Percentiles rank a stretch among this genome's conserved stretches.
These are phyloP conservation scores for Mesocentrotus franciscanus DNA, from an alignment of 53 echinoderm and acorn worm genomes.

Conservation along the genomic window DNA sequence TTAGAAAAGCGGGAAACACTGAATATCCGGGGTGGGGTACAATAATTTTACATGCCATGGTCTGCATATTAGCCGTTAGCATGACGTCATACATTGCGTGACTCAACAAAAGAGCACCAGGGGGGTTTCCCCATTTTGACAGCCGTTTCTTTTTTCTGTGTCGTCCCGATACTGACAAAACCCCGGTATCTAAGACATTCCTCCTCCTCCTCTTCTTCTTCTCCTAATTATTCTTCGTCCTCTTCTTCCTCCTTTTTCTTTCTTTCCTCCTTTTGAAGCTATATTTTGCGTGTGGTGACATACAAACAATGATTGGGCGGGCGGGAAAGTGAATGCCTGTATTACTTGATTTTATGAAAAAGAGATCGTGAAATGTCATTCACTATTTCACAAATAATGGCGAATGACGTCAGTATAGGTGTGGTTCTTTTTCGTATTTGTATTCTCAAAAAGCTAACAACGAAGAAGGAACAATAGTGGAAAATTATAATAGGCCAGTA, in stretches of 20 bases:
- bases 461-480: not conserved
- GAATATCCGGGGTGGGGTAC: too few species aligned
- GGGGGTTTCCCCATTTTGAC: not conserved
- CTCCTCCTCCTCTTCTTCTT: not conserved
- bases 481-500: too few species aligned
- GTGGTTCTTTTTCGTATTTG: not conserved
- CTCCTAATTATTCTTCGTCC: not conserved
- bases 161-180: not conserved
- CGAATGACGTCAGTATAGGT: not conserved
- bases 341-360: too few species aligned
- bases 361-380: not conserved
- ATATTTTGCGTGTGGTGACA: not conserved
- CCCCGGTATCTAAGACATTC: not conserved
- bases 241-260: not conserved
- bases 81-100: not conserved
- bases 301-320: not conserved
- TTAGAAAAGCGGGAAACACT: too few species aligned
- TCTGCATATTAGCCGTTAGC: not conserved
- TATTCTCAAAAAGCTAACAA: not conserved
- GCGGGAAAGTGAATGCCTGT: not conserved
- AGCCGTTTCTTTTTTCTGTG: not conserved
- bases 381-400: not conserved
- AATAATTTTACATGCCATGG: too few species aligned
- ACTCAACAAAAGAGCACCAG: not conserved
- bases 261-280: not conserved